A percentile compares a stretch with the other conserved stretches of the same genome.
These are phyloP conservation scores for Tenthredo mesomela DNA, from an alignment of 2,888 invertebrate species.

Conservation along the genomic window DNA sequence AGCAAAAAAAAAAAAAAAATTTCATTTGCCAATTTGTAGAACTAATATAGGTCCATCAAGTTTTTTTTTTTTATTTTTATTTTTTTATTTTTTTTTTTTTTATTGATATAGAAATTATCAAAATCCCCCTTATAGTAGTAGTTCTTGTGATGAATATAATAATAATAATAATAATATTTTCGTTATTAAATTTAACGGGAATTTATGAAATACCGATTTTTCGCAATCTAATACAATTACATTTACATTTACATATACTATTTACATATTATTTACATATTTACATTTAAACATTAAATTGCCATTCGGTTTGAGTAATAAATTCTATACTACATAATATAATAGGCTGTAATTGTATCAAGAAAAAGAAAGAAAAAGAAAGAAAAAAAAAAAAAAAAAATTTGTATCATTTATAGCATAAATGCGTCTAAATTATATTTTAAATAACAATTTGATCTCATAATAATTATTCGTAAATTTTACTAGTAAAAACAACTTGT, in stretches of 20 bases:
- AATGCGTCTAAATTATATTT: slow-evolving; percentile 63
- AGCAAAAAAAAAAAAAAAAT: neutral
- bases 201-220: slow-evolving; percentile 8
- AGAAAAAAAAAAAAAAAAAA: neutral
- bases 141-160: neutral
- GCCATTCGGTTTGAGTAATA: neutral
- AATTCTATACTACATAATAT: too few relatives aligned
- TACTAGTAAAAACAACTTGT: slow-evolving; percentile 57
- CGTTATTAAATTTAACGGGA: neutral
- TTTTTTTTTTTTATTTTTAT: too few relatives aligned
- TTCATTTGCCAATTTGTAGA: neutral
- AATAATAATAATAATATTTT: neutral
- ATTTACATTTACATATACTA: too few relatives aligned
- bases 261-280: neutral
- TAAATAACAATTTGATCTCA: slow-evolving; percentile 66
- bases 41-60: slow-evolving; percentile 15
- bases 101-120: neutral
- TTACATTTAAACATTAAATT: neutral
- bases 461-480: slow-evolving; percentile 60
- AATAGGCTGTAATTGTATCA: slow-evolving; percentile 24
- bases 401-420: slow-evolving; percentile 55
- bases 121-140: neutral
- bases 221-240: slow-evolving; percentile 52
- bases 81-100: neutral
- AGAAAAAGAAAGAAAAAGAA: neutral